phyloP scores from a whole-genome alignment of 2,797 vertebrate species.

The Amblyraja radiata region DNA sequence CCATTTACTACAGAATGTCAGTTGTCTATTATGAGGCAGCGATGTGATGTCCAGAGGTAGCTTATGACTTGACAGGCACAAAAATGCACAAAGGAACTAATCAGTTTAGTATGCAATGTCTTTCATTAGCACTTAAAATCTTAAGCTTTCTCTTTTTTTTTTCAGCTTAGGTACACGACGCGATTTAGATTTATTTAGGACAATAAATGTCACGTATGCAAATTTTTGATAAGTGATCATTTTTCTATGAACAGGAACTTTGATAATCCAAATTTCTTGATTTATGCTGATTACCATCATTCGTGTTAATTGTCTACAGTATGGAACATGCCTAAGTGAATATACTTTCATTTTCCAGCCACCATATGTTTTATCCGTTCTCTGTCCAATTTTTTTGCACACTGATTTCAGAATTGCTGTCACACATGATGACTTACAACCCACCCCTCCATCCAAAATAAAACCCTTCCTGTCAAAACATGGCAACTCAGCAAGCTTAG shows the following conservation, averaged over 20 bases:
- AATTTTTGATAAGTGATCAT: slow-evolving; percentile 35
- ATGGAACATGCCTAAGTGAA: neutral
- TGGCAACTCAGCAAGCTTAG: neutral
- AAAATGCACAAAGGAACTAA: slow-evolving; percentile 59
- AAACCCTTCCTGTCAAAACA: slow-evolving; percentile 4
- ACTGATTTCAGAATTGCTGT: neutral
- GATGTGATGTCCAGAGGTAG: slow-evolving; percentile 68
- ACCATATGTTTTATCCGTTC: neutral
- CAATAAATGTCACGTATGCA: slow-evolving; percentile 11
- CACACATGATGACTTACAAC: neutral
- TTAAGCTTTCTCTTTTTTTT: slow-evolving; percentile 28
- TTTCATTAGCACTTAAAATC: slow-evolving; percentile 45
- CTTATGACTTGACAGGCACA: slow-evolving; percentile 67
- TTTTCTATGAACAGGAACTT: slow-evolving; percentile 34
- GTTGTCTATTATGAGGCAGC: slow-evolving; percentile 80
- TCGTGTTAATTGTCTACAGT: neutral
- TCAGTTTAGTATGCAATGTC: slow-evolving; percentile 70
- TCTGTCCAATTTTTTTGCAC: neutral
- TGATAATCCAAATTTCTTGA: slow-evolving; percentile 32
- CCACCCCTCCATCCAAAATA: neutral
- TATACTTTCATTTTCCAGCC: neutral
- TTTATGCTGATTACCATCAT: slow-evolving; percentile 22
- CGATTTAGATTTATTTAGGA: slow-evolving; percentile 35
- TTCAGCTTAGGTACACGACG: neutral
- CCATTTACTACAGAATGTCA: slow-evolving; percentile 96